phyloP scores from a whole-genome alignment of 2,113 vertebrate species.

The Boulengeromyrus knoepffleri region DNA sequence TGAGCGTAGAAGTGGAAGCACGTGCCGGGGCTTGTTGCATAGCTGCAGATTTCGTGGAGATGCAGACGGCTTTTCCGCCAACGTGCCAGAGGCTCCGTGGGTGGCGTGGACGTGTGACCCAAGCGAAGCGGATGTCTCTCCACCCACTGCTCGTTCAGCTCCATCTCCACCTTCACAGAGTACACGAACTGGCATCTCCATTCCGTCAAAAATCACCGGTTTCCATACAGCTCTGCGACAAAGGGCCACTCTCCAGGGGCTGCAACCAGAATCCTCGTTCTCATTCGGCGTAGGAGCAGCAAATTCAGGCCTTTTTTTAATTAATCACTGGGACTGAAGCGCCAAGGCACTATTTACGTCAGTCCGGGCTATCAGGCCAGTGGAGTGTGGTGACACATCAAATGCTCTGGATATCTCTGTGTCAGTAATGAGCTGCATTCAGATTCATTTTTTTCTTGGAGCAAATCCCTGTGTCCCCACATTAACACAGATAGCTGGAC shows the following conservation, averaged over 20 bases:
- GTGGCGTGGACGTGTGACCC: neutral
- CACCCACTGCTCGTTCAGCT: neutral
- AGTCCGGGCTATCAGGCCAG: conserved; percentile 1
- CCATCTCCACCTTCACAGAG: neutral
- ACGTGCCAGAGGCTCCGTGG: neutral
- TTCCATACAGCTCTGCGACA: neutral
- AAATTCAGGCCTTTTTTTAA: neutral
- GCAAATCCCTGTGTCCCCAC: neutral
- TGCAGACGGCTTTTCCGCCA: neutral
- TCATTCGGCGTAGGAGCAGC: neutral
- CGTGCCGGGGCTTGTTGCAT: neutral
- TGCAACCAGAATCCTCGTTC: neutral
- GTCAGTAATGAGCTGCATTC: neutral
- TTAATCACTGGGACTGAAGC: neutral
- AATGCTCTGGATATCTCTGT: neutral
- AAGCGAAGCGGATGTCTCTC: neutral
- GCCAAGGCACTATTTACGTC: neutral
- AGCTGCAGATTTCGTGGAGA: neutral
- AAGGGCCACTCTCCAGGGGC: neutral
- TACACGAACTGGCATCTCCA: neutral
- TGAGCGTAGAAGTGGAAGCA: neutral
- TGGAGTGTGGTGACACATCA: neutral
- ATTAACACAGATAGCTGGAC: neutral
- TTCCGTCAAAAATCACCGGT: neutral
- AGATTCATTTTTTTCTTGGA: neutral